These are phyloP conservation scores for Halocaridina rubra DNA, from an alignment of 2,888 invertebrate species.

Conservation along the genomic window DNA sequence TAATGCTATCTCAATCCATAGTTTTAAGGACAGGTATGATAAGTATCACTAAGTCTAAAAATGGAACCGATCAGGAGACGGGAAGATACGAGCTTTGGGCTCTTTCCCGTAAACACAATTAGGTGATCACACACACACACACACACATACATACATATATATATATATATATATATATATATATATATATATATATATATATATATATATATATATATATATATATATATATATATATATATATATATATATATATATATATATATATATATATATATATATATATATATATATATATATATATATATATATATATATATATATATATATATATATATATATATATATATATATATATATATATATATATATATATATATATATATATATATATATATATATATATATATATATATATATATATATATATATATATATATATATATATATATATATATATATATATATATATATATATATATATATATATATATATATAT, in stretches of 20 bases:
- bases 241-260: constrained; percentile 9
- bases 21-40: too few species aligned
- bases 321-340: not conserved
- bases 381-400: constrained; percentile 32
- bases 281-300: not conserved
- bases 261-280: constrained; percentile 14
- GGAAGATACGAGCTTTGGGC: too few species aligned
- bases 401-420: constrained; percentile 34
- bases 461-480: constrained; percentile 31
- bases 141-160: not conserved
- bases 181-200: constrained; percentile 14
- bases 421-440: constrained; percentile 29
- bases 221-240: not conserved
- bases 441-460: constrained; percentile 33
- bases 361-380: constrained; percentile 42
- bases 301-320: not conserved
- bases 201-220: constrained; percentile 2
- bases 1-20: too few species aligned
- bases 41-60: too few species aligned
- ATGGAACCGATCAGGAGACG: too few species aligned
- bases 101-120: too few species aligned
- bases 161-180: constrained; percentile 3
- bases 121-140: not conserved
- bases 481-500: constrained; percentile 33
- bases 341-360: constrained; percentile 12